Percentiles rank a stretch among this genome's conserved stretches.
Evolutionary conservation across 2,888 invertebrate genomes (phyloP).

Genomic region (Cenopis cana): DNA sequence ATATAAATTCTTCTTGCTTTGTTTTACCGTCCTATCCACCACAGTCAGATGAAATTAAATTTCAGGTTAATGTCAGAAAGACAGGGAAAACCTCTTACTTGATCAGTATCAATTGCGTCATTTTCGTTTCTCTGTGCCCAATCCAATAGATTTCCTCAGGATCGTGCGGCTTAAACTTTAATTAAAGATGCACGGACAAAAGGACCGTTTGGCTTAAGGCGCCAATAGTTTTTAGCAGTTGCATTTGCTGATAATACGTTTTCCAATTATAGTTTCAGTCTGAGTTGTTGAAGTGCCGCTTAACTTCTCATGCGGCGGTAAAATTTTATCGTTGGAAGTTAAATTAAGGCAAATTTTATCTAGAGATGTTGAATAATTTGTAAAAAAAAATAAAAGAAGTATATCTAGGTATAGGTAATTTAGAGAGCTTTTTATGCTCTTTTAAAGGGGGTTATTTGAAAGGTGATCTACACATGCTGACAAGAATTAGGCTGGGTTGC

Average conservation of each 20-base stretch:
- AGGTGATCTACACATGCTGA: too few relatives aligned
- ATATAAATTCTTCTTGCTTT: too few relatives aligned
- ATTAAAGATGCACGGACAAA: slow-evolving; percentile 43
- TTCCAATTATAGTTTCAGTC: slow-evolving; percentile 37
- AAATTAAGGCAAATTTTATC: neutral
- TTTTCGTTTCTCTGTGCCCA: slow-evolving; percentile 13
- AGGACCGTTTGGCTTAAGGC: slow-evolving; percentile 34
- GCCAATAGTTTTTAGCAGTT: slow-evolving; percentile 37
- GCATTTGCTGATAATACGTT: slow-evolving; percentile 40
- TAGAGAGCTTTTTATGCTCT: too few relatives aligned
- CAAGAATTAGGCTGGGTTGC: too few relatives aligned
- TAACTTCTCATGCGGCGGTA: slow-evolving; percentile 1
- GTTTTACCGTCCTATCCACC: too few relatives aligned
- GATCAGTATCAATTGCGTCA: neutral
- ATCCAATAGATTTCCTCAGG: slow-evolving; percentile 18
- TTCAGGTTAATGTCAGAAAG: too few relatives aligned
- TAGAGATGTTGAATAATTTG: neutral
- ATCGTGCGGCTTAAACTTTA: slow-evolving; percentile 42
- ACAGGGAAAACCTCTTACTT: too few relatives aligned
- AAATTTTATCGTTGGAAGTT: slow-evolving; percentile 1
- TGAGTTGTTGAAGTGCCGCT: slow-evolving; percentile 4
- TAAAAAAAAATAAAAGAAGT: too few relatives aligned
- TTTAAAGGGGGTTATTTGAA: too few relatives aligned
- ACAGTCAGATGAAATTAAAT: too few relatives aligned
- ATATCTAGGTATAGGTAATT: too few relatives aligned